Evolutionary conservation across 92 coral and sea anemone species (phyloP).

Genomic region (Palythoa caribaeorum): DNA sequence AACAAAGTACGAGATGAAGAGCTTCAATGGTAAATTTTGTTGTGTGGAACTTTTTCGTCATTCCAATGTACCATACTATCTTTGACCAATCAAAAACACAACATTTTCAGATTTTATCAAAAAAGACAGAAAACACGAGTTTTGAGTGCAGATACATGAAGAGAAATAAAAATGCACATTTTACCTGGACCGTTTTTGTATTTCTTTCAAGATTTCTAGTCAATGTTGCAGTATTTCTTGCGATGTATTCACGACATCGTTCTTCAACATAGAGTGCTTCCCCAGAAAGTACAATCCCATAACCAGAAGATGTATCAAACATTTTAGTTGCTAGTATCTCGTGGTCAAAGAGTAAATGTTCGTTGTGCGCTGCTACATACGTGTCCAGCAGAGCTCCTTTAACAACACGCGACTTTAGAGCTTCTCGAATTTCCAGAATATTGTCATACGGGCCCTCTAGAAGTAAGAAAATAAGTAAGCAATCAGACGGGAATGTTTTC

Average conservation of each 20-base stretch:
- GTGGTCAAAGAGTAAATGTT: conserved; percentile 36
- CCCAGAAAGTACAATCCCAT: conserved; percentile 72
- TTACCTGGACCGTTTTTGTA: conserved; percentile 57
- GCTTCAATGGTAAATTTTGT: too few relatives aligned
- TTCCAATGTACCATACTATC: too few relatives aligned
- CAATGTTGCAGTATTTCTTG: conserved; percentile 4
- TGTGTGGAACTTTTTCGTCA: too few relatives aligned
- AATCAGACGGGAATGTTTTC: not conserved
- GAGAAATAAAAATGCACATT: not conserved
- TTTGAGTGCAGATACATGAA: not conserved
- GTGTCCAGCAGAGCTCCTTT: conserved; percentile 62
- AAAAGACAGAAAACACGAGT: not conserved
- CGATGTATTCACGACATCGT: conserved; percentile 56
- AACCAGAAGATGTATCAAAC: conserved; percentile 55
- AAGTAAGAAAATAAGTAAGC: not conserved
- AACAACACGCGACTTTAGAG: conserved; percentile 36
- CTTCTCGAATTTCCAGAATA: conserved; percentile 48
- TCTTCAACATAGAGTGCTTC: conserved; percentile 46
- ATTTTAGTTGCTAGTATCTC: conserved; percentile 46
- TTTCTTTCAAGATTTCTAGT: conserved; percentile 13
- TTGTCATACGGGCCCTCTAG: conserved; percentile 56
- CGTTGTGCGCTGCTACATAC: conserved; percentile 58
- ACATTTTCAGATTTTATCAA: not conserved
- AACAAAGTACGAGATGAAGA: too few relatives aligned
- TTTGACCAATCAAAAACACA: too few relatives aligned